Evolutionary conservation across 2,113 vertebrate genomes (phyloP), one percentile per base, ranked within the genome.

Genomic region (Esox niger): DNA sequence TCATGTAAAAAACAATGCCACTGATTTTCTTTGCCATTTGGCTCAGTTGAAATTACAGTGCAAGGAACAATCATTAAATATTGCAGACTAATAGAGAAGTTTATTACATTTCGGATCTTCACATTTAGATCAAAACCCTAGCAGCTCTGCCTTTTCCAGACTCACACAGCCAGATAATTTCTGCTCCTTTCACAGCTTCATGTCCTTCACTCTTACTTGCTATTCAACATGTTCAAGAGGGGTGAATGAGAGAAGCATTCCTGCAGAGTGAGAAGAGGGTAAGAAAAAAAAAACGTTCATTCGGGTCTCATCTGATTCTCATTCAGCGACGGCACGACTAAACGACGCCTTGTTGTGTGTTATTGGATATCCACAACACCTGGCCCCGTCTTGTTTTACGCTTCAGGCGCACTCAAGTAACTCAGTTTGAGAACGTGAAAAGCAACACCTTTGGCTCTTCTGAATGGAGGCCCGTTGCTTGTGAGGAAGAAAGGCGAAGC

Each of bases 401-500:
- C 11, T 74, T 72, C 68, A 68, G 71, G 73, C 73, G 62, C 71
- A 77, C 71, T 58, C 64, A 54, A 75, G 64, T 68, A 78, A 68
- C 71, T 79, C 67, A 77, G 68, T 78, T 75, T 73, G 67, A 75
- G 61, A 6, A 15, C 27, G 43, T 84, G 79, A 84, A 84, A 79
- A 54, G 68, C 73, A 69, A 80, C 67, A 76, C 75, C 77, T 69
- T 77, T 79, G 75, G 66, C 74, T 81, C 46, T 66, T 77, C 76
- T 84, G 69, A 83, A 81, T 82, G 30, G 79, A 83, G 63, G 68
- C 65, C 77, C 76, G 78, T 73, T 62, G 64, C 29, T 78, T 67
- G 62, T 64, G 72, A 38, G 4, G 27, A 72, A 82, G 69, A 85
- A 82, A 84, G 58, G 64, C 71, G 57, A 68, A 82, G 76, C 83